Percentiles rank a stretch among this genome's conserved stretches.
phyloP scores from a whole-genome alignment of 2,797 vertebrate genomes.

The Macropus fuliginosus region DNA sequence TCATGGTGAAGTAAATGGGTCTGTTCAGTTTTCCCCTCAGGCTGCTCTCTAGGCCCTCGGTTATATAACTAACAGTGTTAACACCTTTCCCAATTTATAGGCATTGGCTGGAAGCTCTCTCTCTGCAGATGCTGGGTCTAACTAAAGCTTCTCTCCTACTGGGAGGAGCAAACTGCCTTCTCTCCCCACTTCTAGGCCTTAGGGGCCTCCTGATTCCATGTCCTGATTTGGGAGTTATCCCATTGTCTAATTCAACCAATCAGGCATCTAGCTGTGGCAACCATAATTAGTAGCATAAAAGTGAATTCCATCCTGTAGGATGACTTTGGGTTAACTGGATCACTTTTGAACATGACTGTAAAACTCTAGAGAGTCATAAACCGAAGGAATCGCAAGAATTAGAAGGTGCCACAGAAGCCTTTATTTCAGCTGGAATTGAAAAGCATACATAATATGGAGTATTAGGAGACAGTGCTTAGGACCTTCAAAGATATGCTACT shows the following conservation, averaged over 20 bases:
- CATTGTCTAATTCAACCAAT: neutral
- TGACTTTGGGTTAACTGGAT: neutral
- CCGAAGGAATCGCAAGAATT: neutral
- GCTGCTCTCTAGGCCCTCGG: neutral
- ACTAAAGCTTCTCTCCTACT: neutral
- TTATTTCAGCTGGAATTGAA: neutral
- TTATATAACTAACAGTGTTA: neutral
- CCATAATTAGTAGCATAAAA: neutral
- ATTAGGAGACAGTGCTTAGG: neutral
- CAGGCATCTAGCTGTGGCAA: neutral
- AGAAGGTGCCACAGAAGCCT: neutral
- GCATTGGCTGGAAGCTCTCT: neutral
- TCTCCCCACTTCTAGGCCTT: neutral
- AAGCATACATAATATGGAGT: neutral
- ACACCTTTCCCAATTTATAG: neutral
- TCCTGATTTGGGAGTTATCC: neutral
- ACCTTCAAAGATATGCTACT: neutral
- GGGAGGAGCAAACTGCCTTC: neutral
- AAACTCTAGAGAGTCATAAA: neutral
- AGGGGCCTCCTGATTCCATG: neutral
- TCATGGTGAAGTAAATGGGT: neutral
- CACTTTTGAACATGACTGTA: neutral
- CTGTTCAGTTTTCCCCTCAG: neutral
- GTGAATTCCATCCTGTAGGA: neutral
- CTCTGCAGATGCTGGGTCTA: neutral